phyloP scores from a whole-genome alignment of 2,888 invertebrate species.

The Achlya flavicornis region DNA sequence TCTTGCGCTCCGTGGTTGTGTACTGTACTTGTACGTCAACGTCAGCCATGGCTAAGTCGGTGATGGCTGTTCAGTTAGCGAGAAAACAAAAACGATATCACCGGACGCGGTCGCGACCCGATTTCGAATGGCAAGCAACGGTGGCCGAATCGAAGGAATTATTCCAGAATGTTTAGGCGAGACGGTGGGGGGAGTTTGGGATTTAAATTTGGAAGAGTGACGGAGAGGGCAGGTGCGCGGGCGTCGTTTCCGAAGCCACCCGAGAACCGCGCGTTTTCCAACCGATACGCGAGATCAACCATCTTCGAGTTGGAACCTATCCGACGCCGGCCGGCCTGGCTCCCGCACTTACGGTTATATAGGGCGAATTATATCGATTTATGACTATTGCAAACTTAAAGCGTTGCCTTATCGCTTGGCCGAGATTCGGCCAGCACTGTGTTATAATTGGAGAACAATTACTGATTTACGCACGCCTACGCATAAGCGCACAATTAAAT shows the following conservation, averaged over 20 bases:
- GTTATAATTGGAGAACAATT: conserved; percentile 58
- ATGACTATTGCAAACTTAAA: conserved; percentile 40
- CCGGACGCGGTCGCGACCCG: conserved; percentile 83
- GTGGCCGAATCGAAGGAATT: conserved; percentile 80
- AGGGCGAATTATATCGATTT: conserved; percentile 21
- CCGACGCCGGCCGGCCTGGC: conserved; percentile 23
- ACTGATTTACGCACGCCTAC: conserved; percentile 52
- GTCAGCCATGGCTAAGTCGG: conserved; percentile 89
- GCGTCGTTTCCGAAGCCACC: conserved; percentile 73
- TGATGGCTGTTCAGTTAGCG: conserved; percentile 50
- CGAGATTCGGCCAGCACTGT: conserved; percentile 47
- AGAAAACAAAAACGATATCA: conserved; percentile 63
- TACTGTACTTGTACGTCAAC: conserved; percentile 94
- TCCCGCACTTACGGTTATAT: conserved; percentile 18
- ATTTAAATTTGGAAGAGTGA: conserved; percentile 84
- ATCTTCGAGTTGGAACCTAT: conserved; percentile 50
- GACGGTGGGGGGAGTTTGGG: conserved; percentile 80
- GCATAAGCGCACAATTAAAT: conserved; percentile 51
- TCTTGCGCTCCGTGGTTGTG: conserved; percentile 94
- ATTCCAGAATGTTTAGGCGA: conserved; percentile 82
- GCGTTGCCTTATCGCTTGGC: conserved; percentile 61
- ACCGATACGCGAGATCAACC: conserved; percentile 38
- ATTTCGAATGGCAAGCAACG: conserved; percentile 82
- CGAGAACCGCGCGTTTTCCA: conserved; percentile 64
- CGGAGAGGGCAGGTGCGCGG: conserved; percentile 84